phyloP scores from a whole-genome alignment of 2,113 vertebrate species.

The Stegostoma tigrinum region DNA sequence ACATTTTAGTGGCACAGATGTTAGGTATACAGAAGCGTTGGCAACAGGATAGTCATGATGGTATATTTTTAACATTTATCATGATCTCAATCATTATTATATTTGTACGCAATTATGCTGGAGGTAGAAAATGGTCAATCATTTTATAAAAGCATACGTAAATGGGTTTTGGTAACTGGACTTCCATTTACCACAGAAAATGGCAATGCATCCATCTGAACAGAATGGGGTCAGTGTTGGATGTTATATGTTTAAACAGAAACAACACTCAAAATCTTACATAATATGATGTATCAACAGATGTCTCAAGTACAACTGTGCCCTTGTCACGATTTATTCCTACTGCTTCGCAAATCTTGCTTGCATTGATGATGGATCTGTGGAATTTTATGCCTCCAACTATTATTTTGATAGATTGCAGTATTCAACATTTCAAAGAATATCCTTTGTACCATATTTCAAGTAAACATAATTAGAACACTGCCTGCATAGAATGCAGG shows the following conservation, averaged over 20 bases:
- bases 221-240: neutral
- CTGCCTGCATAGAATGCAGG: neutral
- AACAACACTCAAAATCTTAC: neutral
- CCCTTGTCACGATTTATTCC: neutral
- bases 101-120: neutral
- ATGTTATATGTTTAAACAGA: neutral
- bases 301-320: neutral
- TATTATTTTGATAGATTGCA: neutral
- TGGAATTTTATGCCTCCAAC: neutral
- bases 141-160: neutral
- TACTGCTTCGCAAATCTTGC: neutral
- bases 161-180: neutral
- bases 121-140: neutral
- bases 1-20: neutral
- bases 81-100: neutral
- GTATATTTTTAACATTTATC: neutral
- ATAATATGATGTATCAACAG: neutral
- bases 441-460: neutral
- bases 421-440: neutral
- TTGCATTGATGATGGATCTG: neutral
- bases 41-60: neutral
- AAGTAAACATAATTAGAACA: neutral
- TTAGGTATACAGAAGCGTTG: neutral
- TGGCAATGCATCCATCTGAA: neutral
- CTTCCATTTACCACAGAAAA: neutral